A percentile compares a stretch with the other conserved stretches of the same genome.
Evolutionary conservation across 1,140 invertebrate species (phyloP).

Genomic region (Eumaeus atala): DNA sequence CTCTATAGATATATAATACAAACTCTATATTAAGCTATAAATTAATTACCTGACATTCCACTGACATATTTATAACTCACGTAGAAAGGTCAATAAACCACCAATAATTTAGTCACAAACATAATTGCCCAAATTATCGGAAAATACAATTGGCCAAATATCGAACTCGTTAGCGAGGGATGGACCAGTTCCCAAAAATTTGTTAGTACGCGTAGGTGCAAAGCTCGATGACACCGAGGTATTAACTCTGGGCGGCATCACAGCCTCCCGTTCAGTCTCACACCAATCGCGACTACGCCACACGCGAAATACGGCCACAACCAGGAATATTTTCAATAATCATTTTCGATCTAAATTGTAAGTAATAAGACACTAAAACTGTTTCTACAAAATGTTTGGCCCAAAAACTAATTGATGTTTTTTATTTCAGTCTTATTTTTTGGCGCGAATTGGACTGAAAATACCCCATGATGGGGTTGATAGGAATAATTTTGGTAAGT

Average conservation of each 20-base stretch:
- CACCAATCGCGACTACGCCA: slow-evolving; percentile 39
- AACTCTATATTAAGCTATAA: no score
- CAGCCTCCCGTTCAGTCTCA: slow-evolving; percentile 55
- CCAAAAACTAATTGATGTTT: background rate
- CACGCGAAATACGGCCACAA: slow-evolving; percentile 27
- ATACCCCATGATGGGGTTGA: slow-evolving; percentile 55
- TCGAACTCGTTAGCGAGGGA: slow-evolving; percentile 7
- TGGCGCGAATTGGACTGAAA: background rate
- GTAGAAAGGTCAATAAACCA: no score
- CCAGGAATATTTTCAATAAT: slow-evolving; percentile 5
- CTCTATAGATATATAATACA: no score
- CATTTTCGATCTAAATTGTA: slow-evolving; percentile 11
- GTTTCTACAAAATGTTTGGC: slow-evolving; percentile 4
- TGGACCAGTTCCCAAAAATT: slow-evolving; percentile 25
- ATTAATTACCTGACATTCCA: no score
- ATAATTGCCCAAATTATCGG: background rate
- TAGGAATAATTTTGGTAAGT: slow-evolving; percentile 48
- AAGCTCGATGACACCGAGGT: slow-evolving; percentile 57
- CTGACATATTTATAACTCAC: no score
- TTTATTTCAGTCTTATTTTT: slow-evolving; percentile 23
- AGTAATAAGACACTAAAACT: slow-evolving; percentile 8
- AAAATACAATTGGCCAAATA: background rate
- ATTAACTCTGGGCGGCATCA: slow-evolving; percentile 56
- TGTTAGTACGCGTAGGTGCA: slow-evolving; percentile 45
- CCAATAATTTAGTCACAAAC: no score